Base-by-base conservation (phyloP, 2,113 vertebrate species). In the Tetraodon nigroviridis region DNA sequence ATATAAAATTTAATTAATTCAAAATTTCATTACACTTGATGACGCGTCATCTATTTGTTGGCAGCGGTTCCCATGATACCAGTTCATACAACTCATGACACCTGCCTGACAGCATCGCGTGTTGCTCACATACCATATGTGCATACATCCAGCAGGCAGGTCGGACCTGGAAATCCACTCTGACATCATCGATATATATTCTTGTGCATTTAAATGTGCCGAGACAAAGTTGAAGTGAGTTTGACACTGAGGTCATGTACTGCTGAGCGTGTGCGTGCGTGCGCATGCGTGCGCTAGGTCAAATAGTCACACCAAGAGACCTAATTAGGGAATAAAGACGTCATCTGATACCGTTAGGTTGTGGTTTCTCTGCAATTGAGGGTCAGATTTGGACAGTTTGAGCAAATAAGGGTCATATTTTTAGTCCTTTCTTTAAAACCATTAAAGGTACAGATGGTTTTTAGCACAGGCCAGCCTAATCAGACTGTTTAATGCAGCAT, bases 241-340 rank as follows among this genome's bases (percentile, higher is more conserved):
- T 24, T 47, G 49, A 63, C 58, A 51, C 1, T 4, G 59, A 44
- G 55, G 51, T 59, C 59, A 13, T 56, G 46, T 58, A 1, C 42
- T 45, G 16, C 45, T 42, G 48, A 53, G 40, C 16, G 20, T 1
- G 22, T 1, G 7, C 45, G 0, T 51, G 13, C 18, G 11, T 48
- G 22, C 37, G 22, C 46, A 19, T 1, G 22, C 0, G 7, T 50
- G 0, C 58, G 24, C 17, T 13, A 27, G 64, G 57, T 61, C 62
- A 46, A 53, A 27, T 3, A 57, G 61, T 47, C 53, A 41, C 42
- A 73, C 48, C 61, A 42, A 7, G 48, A 58, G 37, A 69, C 49
- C 56, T 61, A 62, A 65, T 73, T 69, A 73, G 55, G 61, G 44
- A 69, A 54, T 55, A 54, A 58, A 65, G 49, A 50, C 32, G 49